A percentile compares a stretch with the other conserved stretches of the same genome.
These are phyloP conservation scores for Hypolimnas misippus DNA, from an alignment of 2,888 invertebrate species.

Conservation along the genomic window DNA sequence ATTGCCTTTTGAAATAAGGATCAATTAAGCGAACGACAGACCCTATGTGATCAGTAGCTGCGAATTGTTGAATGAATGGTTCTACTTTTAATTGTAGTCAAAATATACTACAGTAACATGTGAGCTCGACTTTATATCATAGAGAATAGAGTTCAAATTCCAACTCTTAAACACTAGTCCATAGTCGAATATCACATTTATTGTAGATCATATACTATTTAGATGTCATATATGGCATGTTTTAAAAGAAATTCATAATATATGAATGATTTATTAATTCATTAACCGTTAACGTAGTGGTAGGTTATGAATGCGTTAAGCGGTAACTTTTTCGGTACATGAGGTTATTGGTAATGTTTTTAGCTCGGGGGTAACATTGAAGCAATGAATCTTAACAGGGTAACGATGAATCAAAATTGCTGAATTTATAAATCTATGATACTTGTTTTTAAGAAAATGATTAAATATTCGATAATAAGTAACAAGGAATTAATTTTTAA, in stretches of 20 bases:
- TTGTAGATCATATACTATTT: conserved; percentile 39
- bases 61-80: not conserved
- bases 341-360: not conserved
- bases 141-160: conserved; percentile 49
- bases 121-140: conserved; percentile 48
- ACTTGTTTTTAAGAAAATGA: not conserved
- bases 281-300: conserved; percentile 27
- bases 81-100: conserved; percentile 1
- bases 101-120: conserved; percentile 24
- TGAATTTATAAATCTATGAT: not conserved
- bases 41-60: conserved; percentile 24
- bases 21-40: conserved; percentile 35
- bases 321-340: conserved; percentile 22
- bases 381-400: not conserved
- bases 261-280: conserved; percentile 25
- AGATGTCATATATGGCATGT: conserved; percentile 42
- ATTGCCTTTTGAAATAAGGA: conserved; percentile 39
- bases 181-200: conserved; percentile 45
- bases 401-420: conserved; percentile 2
- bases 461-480: not conserved
- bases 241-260: conserved; percentile 20
- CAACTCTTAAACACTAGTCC: conserved; percentile 42
- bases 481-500: not conserved
- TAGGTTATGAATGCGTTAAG: conserved; percentile 27
- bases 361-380: not conserved